Conservation (phyloP, 2,797 vertebrate genomes). For the Danio albolineatus region DNA sequence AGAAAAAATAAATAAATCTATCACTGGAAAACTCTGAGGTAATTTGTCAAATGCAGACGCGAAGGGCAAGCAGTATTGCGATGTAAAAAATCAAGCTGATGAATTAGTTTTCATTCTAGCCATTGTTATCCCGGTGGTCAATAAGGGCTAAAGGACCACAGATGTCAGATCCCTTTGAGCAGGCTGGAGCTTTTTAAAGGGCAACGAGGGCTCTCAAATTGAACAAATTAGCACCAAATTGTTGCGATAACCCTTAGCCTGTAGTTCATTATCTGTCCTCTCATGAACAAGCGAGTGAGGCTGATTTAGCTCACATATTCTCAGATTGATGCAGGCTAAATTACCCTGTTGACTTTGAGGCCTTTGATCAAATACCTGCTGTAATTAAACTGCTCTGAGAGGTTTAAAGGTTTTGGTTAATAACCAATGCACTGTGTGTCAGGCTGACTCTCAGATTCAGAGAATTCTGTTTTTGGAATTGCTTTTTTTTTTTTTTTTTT, state of each 20-base stretch:
- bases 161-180: constrained; percentile 5
- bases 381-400: constrained; percentile 45
- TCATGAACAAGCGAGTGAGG: background rate
- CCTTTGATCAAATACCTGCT: constrained; percentile 46
- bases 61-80: background rate
- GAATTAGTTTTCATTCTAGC: constrained; percentile 11
- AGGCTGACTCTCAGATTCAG: constrained; percentile 7
- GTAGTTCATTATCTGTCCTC: constrained; percentile 35
- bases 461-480: background rate
- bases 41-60: constrained; percentile 38
- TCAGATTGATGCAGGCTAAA: constrained; percentile 18
- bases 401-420: constrained; percentile 48
- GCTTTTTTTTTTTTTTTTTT: too few relatives aligned
- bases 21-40: constrained; percentile 7
- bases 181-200: constrained; percentile 12
- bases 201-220: constrained; percentile 11
- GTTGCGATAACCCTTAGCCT: constrained; percentile 29
- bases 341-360: constrained; percentile 1
- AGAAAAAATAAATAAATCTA: constrained; percentile 21
- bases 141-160: constrained; percentile 20
- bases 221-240: constrained; percentile 24
- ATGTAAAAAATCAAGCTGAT: constrained; percentile 25
- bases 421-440: constrained; percentile 7
- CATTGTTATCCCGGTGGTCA: constrained; percentile 19
- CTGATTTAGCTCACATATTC: background rate